phyloP scores from a whole-genome alignment of 2,888 invertebrate genomes.

The Slavum lentiscoides region DNA sequence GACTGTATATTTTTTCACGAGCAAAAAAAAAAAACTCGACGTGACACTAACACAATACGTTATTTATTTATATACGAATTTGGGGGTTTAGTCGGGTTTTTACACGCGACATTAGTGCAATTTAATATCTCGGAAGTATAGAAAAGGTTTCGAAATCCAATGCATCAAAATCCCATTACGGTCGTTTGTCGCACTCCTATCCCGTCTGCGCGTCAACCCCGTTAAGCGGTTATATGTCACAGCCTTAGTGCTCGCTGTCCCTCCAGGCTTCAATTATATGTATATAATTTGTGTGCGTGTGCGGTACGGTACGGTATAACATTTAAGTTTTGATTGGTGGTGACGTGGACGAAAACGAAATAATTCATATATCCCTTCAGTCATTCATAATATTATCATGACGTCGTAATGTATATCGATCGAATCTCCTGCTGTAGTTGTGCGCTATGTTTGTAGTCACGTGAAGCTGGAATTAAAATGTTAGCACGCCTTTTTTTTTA shows the following conservation, averaged over 20 bases:
- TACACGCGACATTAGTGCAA: not conserved
- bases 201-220: not conserved
- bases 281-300: not conserved
- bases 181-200: conserved; percentile 24
- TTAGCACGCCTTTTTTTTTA: too few relatives aligned
- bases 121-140: conserved; percentile 12
- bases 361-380: not conserved
- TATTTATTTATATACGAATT: not conserved
- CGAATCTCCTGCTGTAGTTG: not conserved
- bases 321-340: conserved; percentile 19
- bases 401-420: not conserved
- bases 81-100: not conserved
- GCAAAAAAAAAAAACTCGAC: too few relatives aligned
- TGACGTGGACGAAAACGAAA: not conserved
- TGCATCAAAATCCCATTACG: conserved; percentile 37
- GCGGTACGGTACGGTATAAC: not conserved
- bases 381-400: not conserved
- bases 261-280: conserved; percentile 1
- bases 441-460: too few relatives aligned
- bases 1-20: too few relatives aligned
- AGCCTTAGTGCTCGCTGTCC: not conserved
- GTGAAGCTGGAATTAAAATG: too few relatives aligned
- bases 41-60: too few relatives aligned
- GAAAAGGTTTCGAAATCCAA: not conserved
- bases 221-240: conserved; percentile 23